Percentiles rank a stretch among this genome's conserved stretches.
phyloP scores from a whole-genome alignment of 2,113 vertebrate genomes.

The Tauraco erythrolophus region DNA sequence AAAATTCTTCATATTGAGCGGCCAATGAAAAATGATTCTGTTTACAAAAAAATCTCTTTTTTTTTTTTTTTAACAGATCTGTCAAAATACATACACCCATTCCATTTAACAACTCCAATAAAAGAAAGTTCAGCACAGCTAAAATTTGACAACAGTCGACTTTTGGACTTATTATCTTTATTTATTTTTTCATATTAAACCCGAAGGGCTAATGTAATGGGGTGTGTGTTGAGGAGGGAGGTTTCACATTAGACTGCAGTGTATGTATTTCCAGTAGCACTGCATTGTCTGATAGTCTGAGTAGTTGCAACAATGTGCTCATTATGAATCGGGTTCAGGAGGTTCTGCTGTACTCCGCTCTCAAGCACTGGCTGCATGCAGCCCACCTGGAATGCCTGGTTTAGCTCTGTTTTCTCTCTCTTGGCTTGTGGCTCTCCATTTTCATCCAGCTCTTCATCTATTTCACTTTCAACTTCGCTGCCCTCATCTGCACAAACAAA shows the following conservation, averaged over 20 bases:
- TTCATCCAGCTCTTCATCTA: constrained; percentile 85
- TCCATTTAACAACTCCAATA: constrained; percentile 75
- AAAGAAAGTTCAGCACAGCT: constrained; percentile 76
- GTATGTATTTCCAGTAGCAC: constrained; percentile 84
- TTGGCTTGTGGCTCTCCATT: constrained; percentile 84
- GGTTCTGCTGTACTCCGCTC: constrained; percentile 77
- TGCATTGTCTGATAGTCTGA: constrained; percentile 86
- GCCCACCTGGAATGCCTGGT: constrained; percentile 80
- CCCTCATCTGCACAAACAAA: constrained; percentile 82
- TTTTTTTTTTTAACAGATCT: constrained; percentile 54
- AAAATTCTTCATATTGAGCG: constrained; percentile 63
- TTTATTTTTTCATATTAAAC: constrained; percentile 69
- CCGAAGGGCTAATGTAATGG: constrained; percentile 71
- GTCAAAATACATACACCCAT: constrained; percentile 76
- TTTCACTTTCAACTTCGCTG: constrained; percentile 86
- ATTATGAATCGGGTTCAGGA: constrained; percentile 82
- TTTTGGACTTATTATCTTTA: constrained; percentile 68
- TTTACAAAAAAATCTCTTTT: constrained; percentile 12
- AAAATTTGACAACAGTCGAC: constrained; percentile 77
- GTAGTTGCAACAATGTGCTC: constrained; percentile 83
- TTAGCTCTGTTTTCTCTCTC: constrained; percentile 83
- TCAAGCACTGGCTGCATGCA: constrained; percentile 81
- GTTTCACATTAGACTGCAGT: constrained; percentile 80
- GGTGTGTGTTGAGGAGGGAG: not conserved
- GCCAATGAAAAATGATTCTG: constrained; percentile 68